Conservation (phyloP, 2,888 invertebrate genomes). For the Poecilus cupreus region DNA sequence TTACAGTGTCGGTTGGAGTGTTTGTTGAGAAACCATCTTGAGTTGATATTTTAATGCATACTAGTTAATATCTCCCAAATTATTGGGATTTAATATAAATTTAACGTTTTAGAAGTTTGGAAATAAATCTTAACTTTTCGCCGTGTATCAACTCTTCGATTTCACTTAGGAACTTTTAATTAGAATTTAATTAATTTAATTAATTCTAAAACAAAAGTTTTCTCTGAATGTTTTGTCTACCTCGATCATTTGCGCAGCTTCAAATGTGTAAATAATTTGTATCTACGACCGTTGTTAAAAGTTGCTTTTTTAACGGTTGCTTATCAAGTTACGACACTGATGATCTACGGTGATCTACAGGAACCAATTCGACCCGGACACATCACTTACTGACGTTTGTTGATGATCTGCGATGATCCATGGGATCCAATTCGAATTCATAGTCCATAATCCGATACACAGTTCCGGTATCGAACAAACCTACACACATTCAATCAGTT, state of each 20-base stretch:
- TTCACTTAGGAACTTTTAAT: constrained; percentile 24
- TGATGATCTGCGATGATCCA: no score
- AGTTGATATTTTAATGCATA: background rate
- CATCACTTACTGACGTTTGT: no score
- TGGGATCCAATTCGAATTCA: no score
- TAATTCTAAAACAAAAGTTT: constrained; percentile 23
- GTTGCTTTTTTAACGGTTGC: no score
- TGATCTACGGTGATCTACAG: no score
- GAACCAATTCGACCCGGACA: no score
- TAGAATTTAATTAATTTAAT: constrained; percentile 33
- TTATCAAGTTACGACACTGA: no score
- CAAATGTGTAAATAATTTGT: background rate
- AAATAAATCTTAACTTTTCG: constrained; percentile 14
- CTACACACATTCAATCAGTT: no score
- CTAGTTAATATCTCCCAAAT: no score
- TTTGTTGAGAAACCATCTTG: background rate
- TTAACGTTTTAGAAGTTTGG: background rate
- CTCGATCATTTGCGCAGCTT: background rate
- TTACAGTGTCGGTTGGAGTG: background rate
- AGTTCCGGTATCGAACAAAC: background rate
- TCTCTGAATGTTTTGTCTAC: background rate
- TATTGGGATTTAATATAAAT: background rate
- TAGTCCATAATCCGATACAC: no score
- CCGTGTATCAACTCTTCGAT: background rate
- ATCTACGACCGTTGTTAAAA: no score